Evolutionary conservation across 2,888 invertebrate genomes (phyloP).

Genomic region (Melipona bicolor): DNA sequence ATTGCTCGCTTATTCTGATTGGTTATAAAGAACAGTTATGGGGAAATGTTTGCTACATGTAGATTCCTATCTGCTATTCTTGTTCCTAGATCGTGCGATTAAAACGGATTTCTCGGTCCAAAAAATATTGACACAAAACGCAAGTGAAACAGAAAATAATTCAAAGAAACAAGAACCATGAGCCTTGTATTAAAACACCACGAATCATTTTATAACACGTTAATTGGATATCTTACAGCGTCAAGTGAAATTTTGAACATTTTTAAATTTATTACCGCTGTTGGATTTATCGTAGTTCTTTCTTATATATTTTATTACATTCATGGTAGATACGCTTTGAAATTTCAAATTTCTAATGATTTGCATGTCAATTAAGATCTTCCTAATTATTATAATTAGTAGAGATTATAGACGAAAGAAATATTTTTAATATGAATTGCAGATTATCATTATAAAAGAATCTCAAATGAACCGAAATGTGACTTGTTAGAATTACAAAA

Average conservation of each 20-base stretch:
- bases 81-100: slow-evolving; percentile 16
- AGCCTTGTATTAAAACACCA: slow-evolving; percentile 12
- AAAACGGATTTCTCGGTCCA: background rate
- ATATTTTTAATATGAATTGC: slow-evolving; percentile 6
- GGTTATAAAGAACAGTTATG: slow-evolving; percentile 51
- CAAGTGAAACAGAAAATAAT: background rate
- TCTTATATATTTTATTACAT: slow-evolving; percentile 21
- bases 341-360: slow-evolving; percentile 17
- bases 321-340: slow-evolving; percentile 30
- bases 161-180: background rate
- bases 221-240: slow-evolving; percentile 4
- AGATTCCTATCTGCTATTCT: slow-evolving; percentile 60
- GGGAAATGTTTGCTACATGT: slow-evolving; percentile 66
- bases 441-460: slow-evolving; percentile 14
- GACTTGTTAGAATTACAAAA: slow-evolving; percentile 1
- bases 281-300: slow-evolving; percentile 16
- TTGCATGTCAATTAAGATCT: background rate
- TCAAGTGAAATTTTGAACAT: background rate
- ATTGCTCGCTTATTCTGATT: slow-evolving; percentile 51
- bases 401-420: background rate
- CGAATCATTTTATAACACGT: slow-evolving; percentile 11
- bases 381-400: background rate
- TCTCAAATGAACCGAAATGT: background rate
- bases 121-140: background rate
- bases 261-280: slow-evolving; percentile 7